Percentiles rank a stretch among this genome's conserved stretches.
Evolutionary conservation across 2,797 vertebrate species (phyloP).

Genomic region (Melanotaenia trifasciata): DNA sequence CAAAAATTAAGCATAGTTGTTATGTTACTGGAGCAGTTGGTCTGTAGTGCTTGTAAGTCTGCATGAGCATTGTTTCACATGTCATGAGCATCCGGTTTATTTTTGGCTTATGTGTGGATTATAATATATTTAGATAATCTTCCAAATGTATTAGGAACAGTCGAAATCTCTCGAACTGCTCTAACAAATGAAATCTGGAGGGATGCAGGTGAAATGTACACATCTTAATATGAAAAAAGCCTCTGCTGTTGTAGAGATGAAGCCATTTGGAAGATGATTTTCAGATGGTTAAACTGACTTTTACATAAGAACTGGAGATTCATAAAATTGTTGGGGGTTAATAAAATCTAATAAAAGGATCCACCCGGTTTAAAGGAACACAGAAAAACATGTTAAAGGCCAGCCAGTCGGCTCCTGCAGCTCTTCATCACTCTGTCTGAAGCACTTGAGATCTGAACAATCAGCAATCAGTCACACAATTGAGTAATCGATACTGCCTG

Average conservation of each 20-base stretch:
- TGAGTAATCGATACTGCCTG: constrained; percentile 39
- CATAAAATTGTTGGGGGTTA: background rate
- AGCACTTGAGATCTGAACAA: constrained; percentile 43
- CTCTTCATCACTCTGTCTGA: constrained; percentile 55
- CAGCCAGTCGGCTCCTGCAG: constrained; percentile 15
- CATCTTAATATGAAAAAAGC: background rate
- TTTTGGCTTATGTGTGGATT: constrained; percentile 58
- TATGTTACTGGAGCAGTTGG: constrained; percentile 8
- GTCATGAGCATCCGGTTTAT: constrained; percentile 21
- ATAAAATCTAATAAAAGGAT: constrained; percentile 15
- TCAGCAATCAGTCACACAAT: constrained; percentile 53
- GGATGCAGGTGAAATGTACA: constrained; percentile 7
- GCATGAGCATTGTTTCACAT: constrained; percentile 13
- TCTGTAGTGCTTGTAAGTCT: background rate
- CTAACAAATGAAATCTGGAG: background rate
- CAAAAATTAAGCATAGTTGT: background rate
- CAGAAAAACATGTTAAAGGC: constrained; percentile 10
- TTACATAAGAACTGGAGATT: background rate
- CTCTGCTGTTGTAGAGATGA: background rate
- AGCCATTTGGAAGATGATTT: background rate
- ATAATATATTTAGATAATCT: constrained; percentile 54
- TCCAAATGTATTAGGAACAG: constrained; percentile 36
- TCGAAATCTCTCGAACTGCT: background rate
- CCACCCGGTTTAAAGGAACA: background rate
- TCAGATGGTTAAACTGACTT: background rate